Conservation (phyloP, 2,888 invertebrate species). For the Pristionchus entomophagus region DNA sequence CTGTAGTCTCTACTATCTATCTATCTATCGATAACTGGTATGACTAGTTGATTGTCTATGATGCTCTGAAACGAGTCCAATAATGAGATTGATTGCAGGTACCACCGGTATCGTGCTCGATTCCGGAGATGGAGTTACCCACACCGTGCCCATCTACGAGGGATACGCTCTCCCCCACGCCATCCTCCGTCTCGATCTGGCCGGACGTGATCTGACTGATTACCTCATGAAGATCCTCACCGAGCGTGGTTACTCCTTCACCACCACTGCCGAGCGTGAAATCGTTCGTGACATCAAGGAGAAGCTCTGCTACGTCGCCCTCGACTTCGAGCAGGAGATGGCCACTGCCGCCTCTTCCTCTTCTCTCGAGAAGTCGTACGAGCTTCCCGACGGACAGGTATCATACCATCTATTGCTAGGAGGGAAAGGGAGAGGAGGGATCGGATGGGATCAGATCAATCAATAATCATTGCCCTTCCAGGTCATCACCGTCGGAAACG, state of each 20-base stretch:
- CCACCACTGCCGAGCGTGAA: slow-evolving; percentile 82
- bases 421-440: background rate
- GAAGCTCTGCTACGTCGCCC: slow-evolving; percentile 98
- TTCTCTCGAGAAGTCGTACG: slow-evolving; percentile 91
- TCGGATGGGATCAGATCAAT: background rate
- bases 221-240: slow-evolving; percentile 81
- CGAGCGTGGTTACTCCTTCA: slow-evolving; percentile 77
- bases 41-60: no score
- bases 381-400: slow-evolving; percentile 90
- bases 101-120: slow-evolving; percentile 82
- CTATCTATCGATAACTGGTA: no score
- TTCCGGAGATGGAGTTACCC: slow-evolving; percentile 92
- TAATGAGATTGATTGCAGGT: background rate
- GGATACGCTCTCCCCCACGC: slow-evolving; percentile 80
- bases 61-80: no score
- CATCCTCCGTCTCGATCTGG: slow-evolving; percentile 78
- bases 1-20: no score
- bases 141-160: slow-evolving; percentile 86
- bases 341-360: slow-evolving; percentile 91
- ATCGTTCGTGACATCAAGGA: slow-evolving; percentile 93
- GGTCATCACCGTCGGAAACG: slow-evolving; percentile 79
- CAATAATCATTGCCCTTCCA: slow-evolving; percentile 77
- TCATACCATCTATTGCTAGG: background rate
- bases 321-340: slow-evolving; percentile 97
- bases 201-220: slow-evolving; percentile 79